These are phyloP conservation scores for Lochmaea crataegi DNA, from an alignment of 2,888 invertebrate species.

Conservation along the genomic window DNA sequence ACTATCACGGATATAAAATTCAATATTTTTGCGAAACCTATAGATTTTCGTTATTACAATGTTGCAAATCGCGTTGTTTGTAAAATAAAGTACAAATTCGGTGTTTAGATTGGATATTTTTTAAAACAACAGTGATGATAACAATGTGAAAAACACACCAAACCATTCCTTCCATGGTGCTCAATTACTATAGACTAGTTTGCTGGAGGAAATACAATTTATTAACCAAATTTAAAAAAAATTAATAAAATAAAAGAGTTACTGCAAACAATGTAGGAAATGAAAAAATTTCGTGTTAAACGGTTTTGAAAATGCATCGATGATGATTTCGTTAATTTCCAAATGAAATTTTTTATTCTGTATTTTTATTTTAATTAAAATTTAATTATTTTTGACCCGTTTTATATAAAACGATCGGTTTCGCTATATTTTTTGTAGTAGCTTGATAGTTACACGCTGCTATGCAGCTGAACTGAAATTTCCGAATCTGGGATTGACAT, in stretches of 20 bases:
- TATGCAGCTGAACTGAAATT: slow-evolving; percentile 54
- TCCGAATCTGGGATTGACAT: slow-evolving; percentile 54
- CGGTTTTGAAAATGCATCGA: not conserved
- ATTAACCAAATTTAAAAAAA: slow-evolving; percentile 34
- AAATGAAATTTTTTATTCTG: not conserved
- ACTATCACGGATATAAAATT: too few species aligned
- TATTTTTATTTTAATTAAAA: not conserved
- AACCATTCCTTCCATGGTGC: slow-evolving; percentile 79
- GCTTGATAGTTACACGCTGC: slow-evolving; percentile 45
- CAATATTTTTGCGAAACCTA: too few species aligned
- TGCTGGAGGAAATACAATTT: slow-evolving; percentile 41
- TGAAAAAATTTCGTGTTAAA: too few species aligned
- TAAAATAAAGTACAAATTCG: not conserved
- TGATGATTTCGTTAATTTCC: not conserved
- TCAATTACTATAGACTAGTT: slow-evolving; percentile 66
- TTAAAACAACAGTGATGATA: slow-evolving; percentile 42
- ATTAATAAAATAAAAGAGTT: slow-evolving; percentile 39
- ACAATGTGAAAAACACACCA: slow-evolving; percentile 40
- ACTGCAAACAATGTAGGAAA: slow-evolving; percentile 38
- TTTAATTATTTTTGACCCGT: not conserved
- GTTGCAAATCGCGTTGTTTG: not conserved
- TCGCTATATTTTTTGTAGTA: slow-evolving; percentile 12
- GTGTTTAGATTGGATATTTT: slow-evolving; percentile 19
- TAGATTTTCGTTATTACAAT: too few species aligned
- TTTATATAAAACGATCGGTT: not conserved